These are phyloP conservation scores for Melanostoma scalare DNA, from an alignment of 2,888 invertebrate genomes.

Conservation along the genomic window DNA sequence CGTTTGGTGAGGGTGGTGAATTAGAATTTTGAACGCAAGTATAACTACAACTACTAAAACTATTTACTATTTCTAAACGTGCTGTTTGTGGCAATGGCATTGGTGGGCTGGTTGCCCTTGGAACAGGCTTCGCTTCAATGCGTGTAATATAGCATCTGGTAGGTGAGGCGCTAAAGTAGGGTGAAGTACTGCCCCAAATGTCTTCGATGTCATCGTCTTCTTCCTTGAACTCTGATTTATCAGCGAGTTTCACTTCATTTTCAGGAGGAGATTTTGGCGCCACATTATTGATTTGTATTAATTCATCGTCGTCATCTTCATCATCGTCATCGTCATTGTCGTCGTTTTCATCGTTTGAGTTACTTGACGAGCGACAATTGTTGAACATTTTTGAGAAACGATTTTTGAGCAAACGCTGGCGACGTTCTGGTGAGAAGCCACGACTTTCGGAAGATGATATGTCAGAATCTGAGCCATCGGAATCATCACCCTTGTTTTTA, in stretches of 20 bases:
- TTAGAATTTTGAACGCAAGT: conserved; percentile 55
- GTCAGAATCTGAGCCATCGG: conserved; percentile 79
- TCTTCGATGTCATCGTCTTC: conserved; percentile 75
- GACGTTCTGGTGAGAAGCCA: conserved; percentile 76
- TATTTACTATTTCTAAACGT: conserved; percentile 74
- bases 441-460: conserved; percentile 79
- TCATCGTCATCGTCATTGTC: conserved; percentile 77
- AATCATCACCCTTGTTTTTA: conserved; percentile 66
- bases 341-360: conserved; percentile 78
- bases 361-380: conserved; percentile 78
- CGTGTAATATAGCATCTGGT: conserved; percentile 69
- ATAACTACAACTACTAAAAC: conserved; percentile 70
- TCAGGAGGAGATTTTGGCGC: conserved; percentile 7
- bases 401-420: conserved; percentile 72
- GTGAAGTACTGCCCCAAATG: conserved; percentile 54
- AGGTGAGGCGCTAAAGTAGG: conserved; percentile 74
- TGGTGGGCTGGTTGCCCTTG: conserved; percentile 73
- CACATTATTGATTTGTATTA: conserved; percentile 36
- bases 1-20: conserved; percentile 49
- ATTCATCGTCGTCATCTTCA: conserved; percentile 74
- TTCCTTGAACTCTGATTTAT: conserved; percentile 40
- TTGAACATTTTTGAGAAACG: conserved; percentile 77
- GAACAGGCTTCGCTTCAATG: conserved; percentile 70
- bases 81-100: conserved; percentile 67
- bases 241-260: conserved; percentile 7